Base-by-base conservation (phyloP, 2,888 invertebrate species). In the Epinotia bilunana region DNA sequence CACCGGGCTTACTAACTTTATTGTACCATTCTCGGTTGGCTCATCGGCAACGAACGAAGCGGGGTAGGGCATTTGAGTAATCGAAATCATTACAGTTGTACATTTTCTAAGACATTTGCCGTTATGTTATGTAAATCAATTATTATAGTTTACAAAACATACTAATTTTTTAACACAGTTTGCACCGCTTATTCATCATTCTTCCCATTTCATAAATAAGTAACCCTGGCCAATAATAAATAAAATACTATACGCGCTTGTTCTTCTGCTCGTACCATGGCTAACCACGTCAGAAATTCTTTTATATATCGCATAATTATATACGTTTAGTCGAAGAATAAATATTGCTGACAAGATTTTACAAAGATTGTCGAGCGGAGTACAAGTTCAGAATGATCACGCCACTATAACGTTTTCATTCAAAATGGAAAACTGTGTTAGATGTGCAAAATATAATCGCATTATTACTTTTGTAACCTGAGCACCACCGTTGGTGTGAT, bases 1-100 rank as follows among this genome's bases (percentile, higher is more conserved):
- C 60, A 61, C 11, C 53, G 28, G 53, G 33, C 60, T 61, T 62
- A 70, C 70, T 70, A 61, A 60, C 70, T 60, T 46, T 18, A 46
- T 13, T 28, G 6, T 55, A 53, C 28, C 55, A 43, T 68, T 16
- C 12, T 43, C 43, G 39, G 20, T 16, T 57, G 20, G 23, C 20
- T 58, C 20, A 23, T 23, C 60, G 13, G 28, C 28, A 60, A 13
- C n/a, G n/a, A n/a, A 16, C 33, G 33, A 23, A 23, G 61, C 16
- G 33, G 28, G n/a, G n/a, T n/a, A 6, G n/a, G n/a, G 7, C 53
- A 53, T 53, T n/a, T n/a, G 2, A n/a, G n/a, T 53, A 53, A n/a
- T n/a, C n/a, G 4, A 49, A 53, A 7, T 53, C 53, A 53, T 53
- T 6, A 6, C 16, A 53, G n/a, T 13, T 16, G 5, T 16, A 49